phyloP scores from a whole-genome alignment of 2,888 invertebrate genomes.

The Apamea monoglypha region DNA sequence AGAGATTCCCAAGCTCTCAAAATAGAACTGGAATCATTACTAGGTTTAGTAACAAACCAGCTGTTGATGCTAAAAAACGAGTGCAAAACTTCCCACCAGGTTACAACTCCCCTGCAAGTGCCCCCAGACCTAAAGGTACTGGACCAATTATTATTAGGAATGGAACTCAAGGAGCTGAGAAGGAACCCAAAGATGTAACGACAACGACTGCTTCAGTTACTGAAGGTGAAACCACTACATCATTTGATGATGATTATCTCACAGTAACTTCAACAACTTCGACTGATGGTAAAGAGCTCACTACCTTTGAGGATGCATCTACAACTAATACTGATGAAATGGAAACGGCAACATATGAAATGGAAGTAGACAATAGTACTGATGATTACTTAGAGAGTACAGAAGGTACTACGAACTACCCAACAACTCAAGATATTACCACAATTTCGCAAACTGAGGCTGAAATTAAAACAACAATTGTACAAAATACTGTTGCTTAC shows the following conservation, averaged over 20 bases:
- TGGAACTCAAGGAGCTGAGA: conserved; percentile 67
- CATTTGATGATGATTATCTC: conserved; percentile 83
- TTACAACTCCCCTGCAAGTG: conserved; percentile 74
- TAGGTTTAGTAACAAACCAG: conserved; percentile 79
- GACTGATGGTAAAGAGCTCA: conserved; percentile 67
- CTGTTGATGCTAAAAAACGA: conserved; percentile 81
- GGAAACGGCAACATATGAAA: conserved; percentile 78
- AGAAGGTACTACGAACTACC: conserved; percentile 77
- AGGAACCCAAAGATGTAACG: conserved; percentile 72
- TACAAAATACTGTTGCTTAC: conserved; percentile 55
- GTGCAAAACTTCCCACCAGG: conserved; percentile 86
- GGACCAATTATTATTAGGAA: conserved; percentile 49
- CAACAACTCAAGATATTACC: conserved; percentile 76
- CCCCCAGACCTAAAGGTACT: conserved; percentile 52
- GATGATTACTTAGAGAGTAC: conserved; percentile 84
- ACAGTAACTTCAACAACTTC: conserved; percentile 76
- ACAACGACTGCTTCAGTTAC: conserved; percentile 69
- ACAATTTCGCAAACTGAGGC: conserved; percentile 71
- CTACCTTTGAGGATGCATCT: conserved; percentile 71
- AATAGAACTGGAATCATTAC: conserved; percentile 81
- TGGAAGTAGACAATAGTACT: conserved; percentile 81
- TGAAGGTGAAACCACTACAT: conserved; percentile 74
- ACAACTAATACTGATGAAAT: conserved; percentile 75
- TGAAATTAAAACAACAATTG: conserved; percentile 58
- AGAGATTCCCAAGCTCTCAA: conserved; percentile 71